Evolutionary conservation across 2,113 vertebrate genomes (phyloP), one percentile per base, ranked within the genome.

Genomic region (Myrmophylax atrothorax): DNA sequence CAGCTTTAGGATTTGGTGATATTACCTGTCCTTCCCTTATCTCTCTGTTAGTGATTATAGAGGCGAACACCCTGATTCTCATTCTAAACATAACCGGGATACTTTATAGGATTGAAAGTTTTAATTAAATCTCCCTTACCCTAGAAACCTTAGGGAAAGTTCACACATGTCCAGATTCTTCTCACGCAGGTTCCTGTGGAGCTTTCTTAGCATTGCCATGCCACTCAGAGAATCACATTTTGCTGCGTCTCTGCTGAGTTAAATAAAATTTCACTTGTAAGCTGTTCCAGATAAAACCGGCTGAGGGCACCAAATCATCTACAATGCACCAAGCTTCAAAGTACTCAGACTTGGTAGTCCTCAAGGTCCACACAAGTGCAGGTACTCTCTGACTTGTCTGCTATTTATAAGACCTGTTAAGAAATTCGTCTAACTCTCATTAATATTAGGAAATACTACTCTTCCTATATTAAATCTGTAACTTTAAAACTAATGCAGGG

Each of bases 231-330:
- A 73, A 82, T 26, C 5, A 0, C 29, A 28, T 79, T 92, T 90
- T 83, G 46, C 74, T 90, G 35, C 1, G 0, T 35, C 44, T 84
- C 58, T 49, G 55, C 33, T 42, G 25, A 80, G 62, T 55, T 38
- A 46, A 28, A 50, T 40, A n/a, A 5, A 19, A 49, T 33, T 75
- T 80, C 62, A 75, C 31, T 59, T 53, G 35, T 42, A 56, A 87
- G 3, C n/a, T 93, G 33, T 90, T 93, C 91, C 93, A 42, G 11
- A 28, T 14, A 72, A 83, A 93, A 86, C 69, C 93, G 0, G 44
- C n/a, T 93, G 96, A 93, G 95, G 96, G 95, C 96, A 79, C 91
- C 55, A 89, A 80, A 88, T 86, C 42, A 60, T 22, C 53, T 80
- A 49, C 25, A 76, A 29, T 31, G 18, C 26, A 73, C 25, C 24